phyloP scores from a whole-genome alignment of 2,113 vertebrate species.

The Channa maculata region DNA sequence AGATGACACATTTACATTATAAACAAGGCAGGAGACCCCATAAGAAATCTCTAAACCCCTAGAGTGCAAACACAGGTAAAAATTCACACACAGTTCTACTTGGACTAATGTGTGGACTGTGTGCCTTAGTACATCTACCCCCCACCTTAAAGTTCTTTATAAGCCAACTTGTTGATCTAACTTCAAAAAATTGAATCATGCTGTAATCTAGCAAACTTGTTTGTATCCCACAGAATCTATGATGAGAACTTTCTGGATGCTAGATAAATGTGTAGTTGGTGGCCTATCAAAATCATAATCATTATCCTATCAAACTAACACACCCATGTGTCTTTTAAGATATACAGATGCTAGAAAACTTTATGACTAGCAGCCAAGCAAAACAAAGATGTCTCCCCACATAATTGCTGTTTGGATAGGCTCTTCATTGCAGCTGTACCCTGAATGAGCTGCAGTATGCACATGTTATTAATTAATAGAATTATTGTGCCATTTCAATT shows the following conservation, averaged over 20 bases:
- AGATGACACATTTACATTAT: too few relatives aligned
- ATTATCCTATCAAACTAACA: constrained; percentile 52
- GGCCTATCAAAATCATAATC: constrained; percentile 43
- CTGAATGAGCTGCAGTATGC: constrained; percentile 22
- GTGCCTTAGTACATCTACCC: neutral
- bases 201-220: constrained; percentile 15
- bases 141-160: neutral
- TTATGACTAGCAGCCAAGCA: constrained; percentile 16
- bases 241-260: constrained; percentile 29
- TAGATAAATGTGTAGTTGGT: constrained; percentile 49
- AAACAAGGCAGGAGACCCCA: neutral
- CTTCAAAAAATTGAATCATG: constrained; percentile 13
- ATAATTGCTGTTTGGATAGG: constrained; percentile 25
- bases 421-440: constrained; percentile 44
- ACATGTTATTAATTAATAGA: constrained; percentile 56
- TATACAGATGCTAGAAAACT: constrained; percentile 48
- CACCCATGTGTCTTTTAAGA: constrained; percentile 47
- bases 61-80: constrained; percentile 9
- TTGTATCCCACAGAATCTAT: constrained; percentile 35
- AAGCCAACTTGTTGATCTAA: neutral
- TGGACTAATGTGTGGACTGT: neutral
- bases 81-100: neutral
- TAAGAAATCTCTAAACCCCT: neutral
- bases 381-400: constrained; percentile 45
- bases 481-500: constrained; percentile 38